phyloP scores from a whole-genome alignment of 2,797 vertebrate genomes.

The Falco peregrinus region DNA sequence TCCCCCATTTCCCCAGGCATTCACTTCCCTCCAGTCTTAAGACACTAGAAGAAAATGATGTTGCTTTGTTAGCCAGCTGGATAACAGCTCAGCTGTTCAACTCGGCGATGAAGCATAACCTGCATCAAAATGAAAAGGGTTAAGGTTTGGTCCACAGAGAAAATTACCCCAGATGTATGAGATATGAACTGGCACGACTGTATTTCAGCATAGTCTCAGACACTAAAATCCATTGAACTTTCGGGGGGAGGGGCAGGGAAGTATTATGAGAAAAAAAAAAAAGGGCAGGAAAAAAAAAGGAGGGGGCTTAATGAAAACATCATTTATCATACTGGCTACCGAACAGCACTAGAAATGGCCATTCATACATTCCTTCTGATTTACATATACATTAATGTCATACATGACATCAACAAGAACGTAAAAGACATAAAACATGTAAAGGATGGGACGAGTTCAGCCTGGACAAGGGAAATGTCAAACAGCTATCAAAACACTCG shows the following conservation, averaged over 20 bases:
- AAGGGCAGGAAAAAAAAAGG: too few species aligned
- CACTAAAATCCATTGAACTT: background rate
- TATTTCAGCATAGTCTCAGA: background rate
- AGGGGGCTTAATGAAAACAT: background rate
- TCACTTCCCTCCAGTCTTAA: background rate
- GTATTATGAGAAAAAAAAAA: background rate
- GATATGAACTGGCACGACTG: background rate
- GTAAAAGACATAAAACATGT: background rate
- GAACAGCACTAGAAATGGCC: background rate
- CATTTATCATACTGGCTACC: background rate
- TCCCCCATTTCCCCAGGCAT: background rate
- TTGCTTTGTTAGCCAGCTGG: background rate
- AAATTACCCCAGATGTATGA: background rate
- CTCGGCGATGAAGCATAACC: background rate
- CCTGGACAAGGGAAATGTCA: background rate
- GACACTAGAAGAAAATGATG: background rate
- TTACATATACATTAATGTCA: background rate
- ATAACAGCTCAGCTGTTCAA: background rate
- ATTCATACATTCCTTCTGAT: background rate
- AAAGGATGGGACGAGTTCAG: background rate
- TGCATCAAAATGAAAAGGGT: background rate
- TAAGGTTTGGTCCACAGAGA: background rate
- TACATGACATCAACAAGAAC: background rate
- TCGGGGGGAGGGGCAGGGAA: background rate
- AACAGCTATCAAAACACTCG: background rate